Base-by-base conservation (phyloP, 2,113 vertebrate species). In the Barnardius zonarius region DNA sequence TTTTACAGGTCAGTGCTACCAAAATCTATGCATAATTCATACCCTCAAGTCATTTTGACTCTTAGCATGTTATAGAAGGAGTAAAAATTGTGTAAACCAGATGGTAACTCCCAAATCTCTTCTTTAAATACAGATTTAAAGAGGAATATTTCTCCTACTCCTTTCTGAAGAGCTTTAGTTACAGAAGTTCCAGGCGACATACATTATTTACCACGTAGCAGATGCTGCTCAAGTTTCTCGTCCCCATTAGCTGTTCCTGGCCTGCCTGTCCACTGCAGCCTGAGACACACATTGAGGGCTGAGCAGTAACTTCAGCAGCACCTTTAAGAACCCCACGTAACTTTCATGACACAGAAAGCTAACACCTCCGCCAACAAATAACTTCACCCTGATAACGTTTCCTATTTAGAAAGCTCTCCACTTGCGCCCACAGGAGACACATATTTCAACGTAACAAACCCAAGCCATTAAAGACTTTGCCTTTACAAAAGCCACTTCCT, bases 401-500 rank as follows among this genome's bases (percentile, higher is more conserved):
- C 76, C 72, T 46, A 13, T 27, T 39, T 8, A 27, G 31, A 67
- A 81, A 57, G 48, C 52, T 31, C 61, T 28, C 59, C 46, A 75
- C 17, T 2, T 0, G 18, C 5, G 7, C 39, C 39, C 44, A 46
- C 31, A 2, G 41, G 30, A 35, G 30, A 35, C 1, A 31, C 19
- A 6, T 19, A 2, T 46, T 44, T 35, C 55, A 5, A 23, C 1
- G 64, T 27, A 54, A 25, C 4, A 59, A 82, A 90, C 41, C 37
- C 2, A 11, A 95, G 85, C 90, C 63, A 27, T 83, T n/a, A 28
- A 88, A 43, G 70, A 35, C 33, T 44, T n/a, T 3, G 30, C 18
- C 49, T 86, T 84, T 35, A 63, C 94, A 83, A 37, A 72, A 97
- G 94, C 95, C 95, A 66, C 91, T 97, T 96, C 95, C 97, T 94